Conservation (phyloP, 2,797 vertebrate genomes). For the Bufotes viridis region DNA sequence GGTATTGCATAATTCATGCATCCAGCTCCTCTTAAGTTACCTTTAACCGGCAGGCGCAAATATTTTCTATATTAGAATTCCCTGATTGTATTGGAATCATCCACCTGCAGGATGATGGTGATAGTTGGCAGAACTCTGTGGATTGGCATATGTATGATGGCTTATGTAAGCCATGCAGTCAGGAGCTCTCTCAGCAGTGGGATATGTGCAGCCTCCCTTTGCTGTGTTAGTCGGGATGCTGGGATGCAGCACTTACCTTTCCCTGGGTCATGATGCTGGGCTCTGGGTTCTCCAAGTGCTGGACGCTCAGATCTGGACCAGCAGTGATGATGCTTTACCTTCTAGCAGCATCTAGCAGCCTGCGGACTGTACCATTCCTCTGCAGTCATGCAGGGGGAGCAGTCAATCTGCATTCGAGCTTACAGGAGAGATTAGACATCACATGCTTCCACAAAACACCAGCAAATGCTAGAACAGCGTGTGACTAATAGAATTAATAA, state of each 20-base stretch:
- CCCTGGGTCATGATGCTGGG: slow-evolving; percentile 77
- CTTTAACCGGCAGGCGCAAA: not conserved
- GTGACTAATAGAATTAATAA: not conserved
- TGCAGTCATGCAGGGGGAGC: slow-evolving; percentile 60
- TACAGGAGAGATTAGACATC: not conserved
- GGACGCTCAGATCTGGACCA: slow-evolving; percentile 34
- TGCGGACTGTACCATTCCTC: slow-evolving; percentile 65
- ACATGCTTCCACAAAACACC: slow-evolving; percentile 34
- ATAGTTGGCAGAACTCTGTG: not conserved
- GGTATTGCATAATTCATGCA: slow-evolving; percentile 36
- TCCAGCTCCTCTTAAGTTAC: slow-evolving; percentile 20
- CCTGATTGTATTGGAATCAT: not conserved
- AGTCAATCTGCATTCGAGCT: not conserved
- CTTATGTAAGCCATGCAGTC: not conserved
- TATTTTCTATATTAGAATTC: not conserved
- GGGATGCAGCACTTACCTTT: slow-evolving; percentile 71
- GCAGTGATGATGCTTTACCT: slow-evolving; percentile 59
- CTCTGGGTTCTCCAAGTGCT: slow-evolving; percentile 5
- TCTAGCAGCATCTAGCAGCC: slow-evolving; percentile 66
- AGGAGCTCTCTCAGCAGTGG: not conserved
- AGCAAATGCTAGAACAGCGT: slow-evolving; percentile 36
- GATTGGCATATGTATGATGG: not conserved
- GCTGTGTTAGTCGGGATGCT: not conserved
- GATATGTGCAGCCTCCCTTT: not conserved
- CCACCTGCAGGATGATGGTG: no score